Conservation (phyloP, 1,140 invertebrate species). For the Gryllus bimaculatus region DNA sequence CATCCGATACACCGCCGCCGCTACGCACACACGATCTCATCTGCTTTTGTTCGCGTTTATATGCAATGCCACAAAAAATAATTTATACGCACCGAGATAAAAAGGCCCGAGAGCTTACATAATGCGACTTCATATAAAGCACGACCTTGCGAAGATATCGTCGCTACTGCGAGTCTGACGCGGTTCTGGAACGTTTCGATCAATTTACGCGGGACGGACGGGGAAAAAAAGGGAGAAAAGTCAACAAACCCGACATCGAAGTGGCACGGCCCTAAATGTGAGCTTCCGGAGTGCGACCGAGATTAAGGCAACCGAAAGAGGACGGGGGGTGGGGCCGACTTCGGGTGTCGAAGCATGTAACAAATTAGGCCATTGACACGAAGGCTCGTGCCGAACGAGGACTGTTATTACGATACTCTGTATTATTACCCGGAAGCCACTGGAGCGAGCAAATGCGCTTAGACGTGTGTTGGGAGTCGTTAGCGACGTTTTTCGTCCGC, state of each 20-base stretch:
- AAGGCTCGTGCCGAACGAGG: no score
- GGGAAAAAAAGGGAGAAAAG: not conserved
- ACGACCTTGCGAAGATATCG: not conserved
- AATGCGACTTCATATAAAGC: not conserved
- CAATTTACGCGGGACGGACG: not conserved
- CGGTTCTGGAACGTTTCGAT: not conserved
- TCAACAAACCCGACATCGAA: not conserved
- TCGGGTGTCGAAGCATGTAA: no score
- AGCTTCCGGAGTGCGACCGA: not conserved
- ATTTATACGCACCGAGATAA: not conserved
- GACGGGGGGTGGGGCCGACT: not conserved
- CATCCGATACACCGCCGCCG: not conserved
- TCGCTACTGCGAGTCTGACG: not conserved
- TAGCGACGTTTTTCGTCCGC: no score
- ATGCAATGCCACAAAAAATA: not conserved
- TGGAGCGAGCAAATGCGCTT: no score
- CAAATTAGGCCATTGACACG: no score
- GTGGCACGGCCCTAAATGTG: not conserved
- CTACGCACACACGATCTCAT: not conserved
- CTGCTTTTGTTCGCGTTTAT: not conserved
- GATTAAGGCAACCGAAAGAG: not conserved
- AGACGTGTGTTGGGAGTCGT: no score
- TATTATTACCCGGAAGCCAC: no score
- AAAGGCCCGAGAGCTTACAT: not conserved
- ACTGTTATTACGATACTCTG: no score